Conservation (phyloP, 2,888 invertebrate species). For the Pachycephus smyrnensis region DNA sequence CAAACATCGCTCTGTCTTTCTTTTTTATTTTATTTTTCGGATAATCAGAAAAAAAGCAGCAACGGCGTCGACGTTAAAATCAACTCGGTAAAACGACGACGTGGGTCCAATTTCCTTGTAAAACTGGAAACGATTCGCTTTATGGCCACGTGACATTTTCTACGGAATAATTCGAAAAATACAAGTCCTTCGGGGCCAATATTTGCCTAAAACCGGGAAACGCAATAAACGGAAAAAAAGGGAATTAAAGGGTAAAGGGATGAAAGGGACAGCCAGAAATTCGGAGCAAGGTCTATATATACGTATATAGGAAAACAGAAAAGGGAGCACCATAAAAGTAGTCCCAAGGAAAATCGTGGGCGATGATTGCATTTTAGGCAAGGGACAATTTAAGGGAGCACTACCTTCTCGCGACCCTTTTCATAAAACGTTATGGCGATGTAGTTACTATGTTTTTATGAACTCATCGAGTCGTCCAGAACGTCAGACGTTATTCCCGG, state of each 20-base stretch:
- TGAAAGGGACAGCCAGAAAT: neutral
- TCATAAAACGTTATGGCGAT: constrained; percentile 20
- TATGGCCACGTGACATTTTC: neutral
- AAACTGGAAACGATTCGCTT: neutral
- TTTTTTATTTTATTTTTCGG: neutral
- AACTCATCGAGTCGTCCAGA: constrained; percentile 11
- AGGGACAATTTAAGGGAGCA: constrained; percentile 19
- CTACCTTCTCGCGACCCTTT: constrained; percentile 18
- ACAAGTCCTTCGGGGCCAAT: neutral
- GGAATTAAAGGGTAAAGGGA: neutral
- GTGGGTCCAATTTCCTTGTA: neutral
- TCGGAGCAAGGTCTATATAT: neutral
- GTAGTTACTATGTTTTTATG: constrained; percentile 40
- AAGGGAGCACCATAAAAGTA: neutral
- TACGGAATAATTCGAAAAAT: neutral
- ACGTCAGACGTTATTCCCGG: constrained; percentile 14
- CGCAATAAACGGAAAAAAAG: neutral
- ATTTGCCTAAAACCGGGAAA: neutral
- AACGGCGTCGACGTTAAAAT: neutral
- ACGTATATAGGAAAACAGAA: neutral
- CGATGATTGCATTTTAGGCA: constrained; percentile 16
- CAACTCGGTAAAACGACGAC: neutral
- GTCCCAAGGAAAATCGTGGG: neutral
- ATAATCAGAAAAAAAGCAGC: neutral
- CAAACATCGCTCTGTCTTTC: neutral